Conservation (phyloP, 1,140 invertebrate genomes). For the Araneus ventricosus region DNA sequence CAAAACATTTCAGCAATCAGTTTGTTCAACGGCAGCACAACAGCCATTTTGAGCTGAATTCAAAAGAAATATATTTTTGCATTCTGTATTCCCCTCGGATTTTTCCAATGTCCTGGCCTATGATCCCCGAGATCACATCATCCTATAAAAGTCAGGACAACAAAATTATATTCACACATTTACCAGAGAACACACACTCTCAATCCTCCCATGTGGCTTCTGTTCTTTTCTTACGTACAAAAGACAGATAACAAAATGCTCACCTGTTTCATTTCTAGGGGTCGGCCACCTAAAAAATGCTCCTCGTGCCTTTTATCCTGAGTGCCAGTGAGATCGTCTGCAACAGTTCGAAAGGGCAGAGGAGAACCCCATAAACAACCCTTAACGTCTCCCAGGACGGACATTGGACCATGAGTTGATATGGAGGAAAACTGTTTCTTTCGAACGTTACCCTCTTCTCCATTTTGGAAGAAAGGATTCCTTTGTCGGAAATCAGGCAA, state of each 20-base stretch:
- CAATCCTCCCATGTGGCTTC: background rate
- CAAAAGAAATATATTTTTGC: too few relatives aligned
- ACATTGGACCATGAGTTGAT: slow-evolving; percentile 13
- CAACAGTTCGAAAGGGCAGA: background rate
- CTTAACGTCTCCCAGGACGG: slow-evolving; percentile 29
- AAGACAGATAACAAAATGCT: background rate
- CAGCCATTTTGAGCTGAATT: too few relatives aligned
- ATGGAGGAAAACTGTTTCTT: background rate
- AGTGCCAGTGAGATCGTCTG: slow-evolving; percentile 1
- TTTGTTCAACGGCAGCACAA: too few relatives aligned
- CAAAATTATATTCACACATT: background rate
- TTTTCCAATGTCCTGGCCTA: too few relatives aligned
- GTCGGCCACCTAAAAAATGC: slow-evolving; percentile 7
- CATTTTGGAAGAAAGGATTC: slow-evolving; percentile 24
- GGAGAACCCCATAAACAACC: slow-evolving; percentile 22
- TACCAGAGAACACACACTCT: background rate
- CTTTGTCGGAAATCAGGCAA: background rate
- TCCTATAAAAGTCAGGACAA: background rate
- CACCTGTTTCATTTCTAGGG: background rate
- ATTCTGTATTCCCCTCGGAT: too few relatives aligned
- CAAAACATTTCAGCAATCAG: too few relatives aligned
- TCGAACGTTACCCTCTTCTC: background rate
- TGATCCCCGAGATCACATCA: background rate
- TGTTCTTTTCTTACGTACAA: background rate
- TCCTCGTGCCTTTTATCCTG: background rate